Conservation (phyloP, 2,113 vertebrate species). For the Myiozetetes cayanensis region DNA sequence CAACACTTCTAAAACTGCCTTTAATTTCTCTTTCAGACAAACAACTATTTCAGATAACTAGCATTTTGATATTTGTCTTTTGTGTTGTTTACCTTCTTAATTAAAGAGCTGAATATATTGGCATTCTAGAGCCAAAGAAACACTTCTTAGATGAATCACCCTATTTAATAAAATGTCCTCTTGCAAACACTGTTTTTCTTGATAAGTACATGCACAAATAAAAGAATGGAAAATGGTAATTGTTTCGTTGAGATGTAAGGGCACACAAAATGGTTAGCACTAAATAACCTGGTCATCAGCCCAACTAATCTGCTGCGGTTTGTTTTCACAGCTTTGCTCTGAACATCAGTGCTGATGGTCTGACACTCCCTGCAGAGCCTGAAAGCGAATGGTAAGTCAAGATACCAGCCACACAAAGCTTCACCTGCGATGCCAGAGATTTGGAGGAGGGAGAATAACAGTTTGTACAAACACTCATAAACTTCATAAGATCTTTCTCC, state of each 20-base stretch:
- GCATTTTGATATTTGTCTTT: conserved; percentile 28
- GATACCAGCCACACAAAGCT: conserved; percentile 65
- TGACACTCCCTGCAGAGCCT: conserved; percentile 74
- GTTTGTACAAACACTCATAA: conserved; percentile 69
- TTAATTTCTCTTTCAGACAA: conserved; percentile 14
- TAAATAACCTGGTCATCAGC: conserved; percentile 67
- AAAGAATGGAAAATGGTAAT: conserved; percentile 52
- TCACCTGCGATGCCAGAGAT: conserved; percentile 68
- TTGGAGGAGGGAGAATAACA: conserved; percentile 50
- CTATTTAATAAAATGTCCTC: not conserved
- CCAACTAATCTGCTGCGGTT: conserved; percentile 72
- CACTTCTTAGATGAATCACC: conserved; percentile 7
- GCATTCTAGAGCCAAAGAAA: not conserved
- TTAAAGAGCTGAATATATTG: not conserved
- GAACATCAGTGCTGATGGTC: conserved; percentile 64
- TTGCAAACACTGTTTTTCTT: conserved; percentile 39
- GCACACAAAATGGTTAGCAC: conserved; percentile 46
- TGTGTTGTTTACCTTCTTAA: not conserved
- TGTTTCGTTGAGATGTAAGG: conserved; percentile 46
- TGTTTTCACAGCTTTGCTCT: conserved; percentile 85
- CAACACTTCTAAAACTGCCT: not conserved
- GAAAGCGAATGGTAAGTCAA: conserved; percentile 60
- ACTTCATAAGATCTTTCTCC: not conserved
- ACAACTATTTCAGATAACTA: conserved; percentile 4
- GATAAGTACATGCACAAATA: conserved; percentile 51